Percentiles rank a stretch among this genome's conserved stretches.
These are phyloP conservation scores for Tethea ocularis DNA, from an alignment of 2,888 invertebrate genomes.

Conservation along the genomic window DNA sequence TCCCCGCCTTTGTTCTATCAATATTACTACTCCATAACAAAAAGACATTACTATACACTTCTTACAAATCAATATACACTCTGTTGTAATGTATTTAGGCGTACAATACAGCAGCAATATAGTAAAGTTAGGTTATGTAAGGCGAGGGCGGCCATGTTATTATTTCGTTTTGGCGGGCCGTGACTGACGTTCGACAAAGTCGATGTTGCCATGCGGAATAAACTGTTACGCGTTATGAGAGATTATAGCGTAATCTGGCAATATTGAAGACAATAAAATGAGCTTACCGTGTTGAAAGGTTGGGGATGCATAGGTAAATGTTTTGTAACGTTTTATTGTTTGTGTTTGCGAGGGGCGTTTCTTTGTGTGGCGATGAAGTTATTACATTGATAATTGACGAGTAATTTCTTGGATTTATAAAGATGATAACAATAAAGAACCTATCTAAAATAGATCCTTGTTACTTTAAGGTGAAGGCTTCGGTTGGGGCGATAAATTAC, in stretches of 20 bases:
- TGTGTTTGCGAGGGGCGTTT: constrained; percentile 23
- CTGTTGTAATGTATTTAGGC: constrained; percentile 22
- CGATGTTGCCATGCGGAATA: constrained; percentile 82
- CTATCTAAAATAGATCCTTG: too few species aligned
- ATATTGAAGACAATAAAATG: constrained; percentile 83
- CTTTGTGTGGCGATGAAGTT: constrained; percentile 19
- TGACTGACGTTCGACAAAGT: constrained; percentile 78
- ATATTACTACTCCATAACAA: constrained; percentile 44
- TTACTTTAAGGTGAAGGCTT: too few species aligned
- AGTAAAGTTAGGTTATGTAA: constrained; percentile 33
- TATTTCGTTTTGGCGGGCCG: constrained; percentile 80
- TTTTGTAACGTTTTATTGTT: constrained; percentile 51
- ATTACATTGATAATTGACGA: constrained; percentile 16
- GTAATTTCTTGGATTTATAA: constrained; percentile 13
- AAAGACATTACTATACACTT: constrained; percentile 28
- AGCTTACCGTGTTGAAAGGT: constrained; percentile 66
- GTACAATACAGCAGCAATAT: constrained; percentile 24
- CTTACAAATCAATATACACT: constrained; percentile 21
- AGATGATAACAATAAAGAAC: background rate
- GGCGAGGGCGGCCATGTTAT: constrained; percentile 60
- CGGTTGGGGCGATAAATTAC: too few species aligned
- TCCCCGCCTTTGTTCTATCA: constrained; percentile 74
- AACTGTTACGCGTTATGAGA: constrained; percentile 81
- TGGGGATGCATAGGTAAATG: constrained; percentile 52
- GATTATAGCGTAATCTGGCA: constrained; percentile 82